phyloP scores from a whole-genome alignment of 2,113 vertebrate species.

The Perca fluviatilis region DNA sequence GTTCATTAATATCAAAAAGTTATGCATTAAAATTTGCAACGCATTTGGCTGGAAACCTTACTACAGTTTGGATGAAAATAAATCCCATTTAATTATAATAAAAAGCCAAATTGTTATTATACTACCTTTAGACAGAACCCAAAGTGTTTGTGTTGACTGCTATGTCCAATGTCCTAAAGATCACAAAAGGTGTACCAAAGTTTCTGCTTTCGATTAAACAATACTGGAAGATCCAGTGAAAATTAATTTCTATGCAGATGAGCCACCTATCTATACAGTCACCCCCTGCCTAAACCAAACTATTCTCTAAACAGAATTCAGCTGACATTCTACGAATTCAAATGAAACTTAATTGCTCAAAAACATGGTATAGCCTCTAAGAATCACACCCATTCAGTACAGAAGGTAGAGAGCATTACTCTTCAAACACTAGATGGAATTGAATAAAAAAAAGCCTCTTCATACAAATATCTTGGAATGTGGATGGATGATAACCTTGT shows the following conservation, averaged over 20 bases:
- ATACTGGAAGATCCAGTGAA: background rate
- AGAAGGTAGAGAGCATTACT: background rate
- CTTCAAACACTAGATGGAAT: too few species aligned
- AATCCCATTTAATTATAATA: background rate
- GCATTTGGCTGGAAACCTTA: too few species aligned
- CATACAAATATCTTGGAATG: too few species aligned
- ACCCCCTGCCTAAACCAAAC: background rate
- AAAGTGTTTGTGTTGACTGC: background rate
- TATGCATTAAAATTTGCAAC: too few species aligned
- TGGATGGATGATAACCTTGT: too few species aligned
- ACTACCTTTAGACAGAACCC: background rate
- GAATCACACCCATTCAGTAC: background rate
- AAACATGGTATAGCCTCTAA: background rate
- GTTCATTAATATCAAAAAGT: too few species aligned
- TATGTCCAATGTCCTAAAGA: background rate
- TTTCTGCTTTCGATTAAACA: conserved; percentile 2
- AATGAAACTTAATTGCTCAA: background rate
- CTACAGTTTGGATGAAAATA: background rate
- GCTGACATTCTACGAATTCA: too few species aligned
- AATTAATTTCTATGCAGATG: conserved; percentile 4
- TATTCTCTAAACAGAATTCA: background rate
- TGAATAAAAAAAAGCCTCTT: too few species aligned
- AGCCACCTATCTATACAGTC: background rate
- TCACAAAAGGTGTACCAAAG: background rate
- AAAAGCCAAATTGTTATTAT: background rate